Evolutionary conservation across 2,797 vertebrate species (phyloP).

Genomic region (Distichodus sexfasciatus): DNA sequence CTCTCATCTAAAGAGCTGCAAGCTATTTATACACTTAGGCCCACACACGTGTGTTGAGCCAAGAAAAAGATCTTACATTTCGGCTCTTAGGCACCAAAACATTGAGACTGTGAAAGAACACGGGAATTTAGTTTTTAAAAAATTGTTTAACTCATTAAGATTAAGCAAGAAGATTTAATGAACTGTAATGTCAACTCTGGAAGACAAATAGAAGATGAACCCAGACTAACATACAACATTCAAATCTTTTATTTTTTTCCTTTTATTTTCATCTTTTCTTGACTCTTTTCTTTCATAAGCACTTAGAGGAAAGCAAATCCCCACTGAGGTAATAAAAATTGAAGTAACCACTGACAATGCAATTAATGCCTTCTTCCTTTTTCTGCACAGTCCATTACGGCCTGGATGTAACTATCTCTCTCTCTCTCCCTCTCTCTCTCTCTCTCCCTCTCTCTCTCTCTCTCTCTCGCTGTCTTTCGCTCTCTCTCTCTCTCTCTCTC

Average conservation of each 20-base stretch:
- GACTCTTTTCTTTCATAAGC: neutral
- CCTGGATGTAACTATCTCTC: neutral
- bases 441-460: neutral
- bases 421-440: neutral
- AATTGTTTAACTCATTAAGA: neutral
- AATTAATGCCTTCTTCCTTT: conserved; percentile 21
- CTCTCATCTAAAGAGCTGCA: neutral
- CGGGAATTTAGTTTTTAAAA: neutral
- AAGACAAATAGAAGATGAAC: neutral
- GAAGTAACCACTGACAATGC: conserved; percentile 18
- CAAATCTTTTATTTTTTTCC: neutral
- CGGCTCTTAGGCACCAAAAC: neutral
- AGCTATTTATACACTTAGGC: conserved; percentile 30
- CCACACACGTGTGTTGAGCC: conserved; percentile 7
- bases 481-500: neutral
- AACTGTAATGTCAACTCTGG: no score
- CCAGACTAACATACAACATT: neutral
- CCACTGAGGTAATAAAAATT: neutral
- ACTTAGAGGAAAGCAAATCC: conserved; percentile 7
- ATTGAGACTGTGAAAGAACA: neutral
- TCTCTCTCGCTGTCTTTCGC: neutral
- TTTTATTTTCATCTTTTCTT: neutral
- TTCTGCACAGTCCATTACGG: neutral
- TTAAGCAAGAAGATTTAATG: neutral
- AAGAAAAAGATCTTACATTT: neutral